Percentiles rank a stretch among this genome's conserved stretches.
phyloP scores from a whole-genome alignment of 1,140 invertebrate species.

The Mizuhopecten yessoensis region DNA sequence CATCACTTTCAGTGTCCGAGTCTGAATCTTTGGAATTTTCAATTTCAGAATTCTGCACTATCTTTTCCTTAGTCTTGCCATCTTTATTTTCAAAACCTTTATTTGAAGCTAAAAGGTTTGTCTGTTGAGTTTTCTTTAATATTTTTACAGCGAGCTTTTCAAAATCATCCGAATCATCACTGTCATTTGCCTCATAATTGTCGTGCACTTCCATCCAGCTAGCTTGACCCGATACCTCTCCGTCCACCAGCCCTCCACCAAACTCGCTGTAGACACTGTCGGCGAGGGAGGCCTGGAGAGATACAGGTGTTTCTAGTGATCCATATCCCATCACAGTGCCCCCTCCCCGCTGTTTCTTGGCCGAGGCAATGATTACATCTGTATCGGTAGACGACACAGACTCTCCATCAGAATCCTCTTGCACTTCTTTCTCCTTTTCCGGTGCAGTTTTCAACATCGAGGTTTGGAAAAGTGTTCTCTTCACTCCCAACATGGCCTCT shows the following conservation, averaged over 20 bases:
- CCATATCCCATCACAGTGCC: neutral
- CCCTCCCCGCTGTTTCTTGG: slow-evolving; percentile 31
- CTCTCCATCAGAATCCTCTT: slow-evolving; percentile 46
- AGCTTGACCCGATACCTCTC: neutral
- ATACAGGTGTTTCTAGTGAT: neutral
- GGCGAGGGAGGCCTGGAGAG: neutral
- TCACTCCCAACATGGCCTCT: neutral
- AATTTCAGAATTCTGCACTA: neutral
- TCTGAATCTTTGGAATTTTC: neutral
- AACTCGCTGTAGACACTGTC: neutral
- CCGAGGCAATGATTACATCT: slow-evolving; percentile 55
- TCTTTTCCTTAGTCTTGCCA: neutral
- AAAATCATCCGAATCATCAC: neutral
- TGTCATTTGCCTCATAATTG: neutral
- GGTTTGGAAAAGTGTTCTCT: slow-evolving; percentile 4
- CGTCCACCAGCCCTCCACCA: neutral
- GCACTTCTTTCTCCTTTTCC: neutral
- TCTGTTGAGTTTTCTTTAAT: neutral
- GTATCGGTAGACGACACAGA: slow-evolving; percentile 60
- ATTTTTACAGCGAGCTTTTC: neutral
- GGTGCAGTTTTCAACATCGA: neutral
- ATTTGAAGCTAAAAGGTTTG: neutral
- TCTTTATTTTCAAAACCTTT: neutral
- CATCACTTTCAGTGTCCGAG: neutral
- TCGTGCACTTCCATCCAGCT: neutral